Conservation (phyloP, 2,797 vertebrate species). For the Lithobates sylvaticus region DNA sequence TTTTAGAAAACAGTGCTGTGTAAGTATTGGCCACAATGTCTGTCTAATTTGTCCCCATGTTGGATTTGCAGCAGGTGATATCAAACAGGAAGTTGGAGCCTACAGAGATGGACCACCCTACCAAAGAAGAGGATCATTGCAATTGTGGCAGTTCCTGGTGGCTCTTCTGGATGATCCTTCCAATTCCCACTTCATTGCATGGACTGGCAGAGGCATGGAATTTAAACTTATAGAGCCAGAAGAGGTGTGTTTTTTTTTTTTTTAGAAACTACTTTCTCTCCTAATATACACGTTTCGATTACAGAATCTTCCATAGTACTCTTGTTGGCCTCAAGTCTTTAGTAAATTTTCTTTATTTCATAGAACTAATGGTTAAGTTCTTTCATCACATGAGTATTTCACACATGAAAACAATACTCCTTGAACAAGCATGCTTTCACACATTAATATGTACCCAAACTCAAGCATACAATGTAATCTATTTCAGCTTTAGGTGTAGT, state of each 20-base stretch:
- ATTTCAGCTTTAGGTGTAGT: no score
- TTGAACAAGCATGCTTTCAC: no score
- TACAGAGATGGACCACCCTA: constrained; percentile 91
- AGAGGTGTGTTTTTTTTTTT: constrained; percentile 89
- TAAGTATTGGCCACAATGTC: neutral
- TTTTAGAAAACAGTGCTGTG: neutral
- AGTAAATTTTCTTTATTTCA: no score
- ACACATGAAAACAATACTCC: no score
- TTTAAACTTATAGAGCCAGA: constrained; percentile 98
- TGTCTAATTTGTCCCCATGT: neutral
- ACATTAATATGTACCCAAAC: no score
- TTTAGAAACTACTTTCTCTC: no score
- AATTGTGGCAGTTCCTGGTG: constrained; percentile 97
- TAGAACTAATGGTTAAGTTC: no score
- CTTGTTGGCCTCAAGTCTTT: no score
- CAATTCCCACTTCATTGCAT: constrained; percentile 95
- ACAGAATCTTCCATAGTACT: no score
- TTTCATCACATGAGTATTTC: no score
- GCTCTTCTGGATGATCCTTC: constrained; percentile 92
- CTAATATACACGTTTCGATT: no score
- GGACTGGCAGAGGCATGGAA: constrained; percentile 98
- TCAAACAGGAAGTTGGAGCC: constrained; percentile 88
- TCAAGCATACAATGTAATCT: no score
- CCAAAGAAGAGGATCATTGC: constrained; percentile 93
- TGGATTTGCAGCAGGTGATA: constrained; percentile 80